Percentiles rank a stretch among this genome's conserved stretches.
Evolutionary conservation across 2,888 invertebrate genomes (phyloP).

Genomic region (Agrilus cyanescens): DNA sequence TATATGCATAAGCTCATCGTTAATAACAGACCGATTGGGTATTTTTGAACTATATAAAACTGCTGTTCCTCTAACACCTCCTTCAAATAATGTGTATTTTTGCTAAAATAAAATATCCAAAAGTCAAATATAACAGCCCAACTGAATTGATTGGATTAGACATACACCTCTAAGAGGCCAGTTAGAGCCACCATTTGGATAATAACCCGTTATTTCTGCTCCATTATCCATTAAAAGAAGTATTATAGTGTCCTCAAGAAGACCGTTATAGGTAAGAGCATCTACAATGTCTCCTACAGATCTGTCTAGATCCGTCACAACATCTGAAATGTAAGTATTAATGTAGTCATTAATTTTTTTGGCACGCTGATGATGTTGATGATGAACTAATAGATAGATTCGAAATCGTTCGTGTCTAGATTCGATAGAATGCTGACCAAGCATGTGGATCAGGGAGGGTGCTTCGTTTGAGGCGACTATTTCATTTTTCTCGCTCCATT

Average conservation of each 20-base stretch:
- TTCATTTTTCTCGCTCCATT: no score
- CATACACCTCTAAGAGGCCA: constrained; percentile 63
- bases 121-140: no score
- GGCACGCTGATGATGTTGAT: no score
- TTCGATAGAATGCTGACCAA: no score
- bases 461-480: no score
- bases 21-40: no score
- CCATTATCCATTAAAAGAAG: constrained; percentile 86
- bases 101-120: no score
- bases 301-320: constrained; percentile 73
- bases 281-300: constrained; percentile 67
- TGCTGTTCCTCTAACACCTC: constrained; percentile 1
- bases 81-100: constrained; percentile 2
- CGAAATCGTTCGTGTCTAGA: no score
- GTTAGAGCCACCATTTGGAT: constrained; percentile 62
- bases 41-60: neutral
- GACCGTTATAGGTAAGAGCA: constrained; percentile 50
- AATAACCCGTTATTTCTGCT: constrained; percentile 58
- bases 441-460: no score
- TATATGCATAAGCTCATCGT: no score
- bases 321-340: constrained; percentile 55
- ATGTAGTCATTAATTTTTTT: no score
- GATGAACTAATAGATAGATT: no score
- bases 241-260: constrained; percentile 70
- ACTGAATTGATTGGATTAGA: constrained; percentile 3